Evolutionary conservation across 2,797 vertebrate genomes (phyloP).

Genomic region (Neostethus bicornis): DNA sequence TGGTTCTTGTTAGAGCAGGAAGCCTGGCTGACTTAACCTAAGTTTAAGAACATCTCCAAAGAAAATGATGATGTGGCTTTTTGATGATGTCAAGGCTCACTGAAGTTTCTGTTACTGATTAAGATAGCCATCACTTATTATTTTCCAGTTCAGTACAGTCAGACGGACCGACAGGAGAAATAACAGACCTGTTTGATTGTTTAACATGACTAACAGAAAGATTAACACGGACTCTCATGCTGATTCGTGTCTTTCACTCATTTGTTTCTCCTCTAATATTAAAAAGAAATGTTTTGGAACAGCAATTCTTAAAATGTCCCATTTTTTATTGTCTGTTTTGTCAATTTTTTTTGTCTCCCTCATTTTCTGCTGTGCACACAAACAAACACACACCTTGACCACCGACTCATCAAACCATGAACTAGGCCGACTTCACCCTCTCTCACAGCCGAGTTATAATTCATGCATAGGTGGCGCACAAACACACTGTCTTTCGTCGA

Average conservation of each 20-base stretch:
- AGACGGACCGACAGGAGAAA: conserved; percentile 39
- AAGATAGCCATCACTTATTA: conserved; percentile 75
- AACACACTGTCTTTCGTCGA: conserved; percentile 41
- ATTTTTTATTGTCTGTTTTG: conserved; percentile 40
- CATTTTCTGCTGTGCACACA: conserved; percentile 39
- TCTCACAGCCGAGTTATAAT: conserved; percentile 62
- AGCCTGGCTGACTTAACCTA: conserved; percentile 16
- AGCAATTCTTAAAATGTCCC: conserved; percentile 31
- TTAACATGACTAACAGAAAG: conserved; percentile 42
- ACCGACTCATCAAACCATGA: conserved; percentile 71
- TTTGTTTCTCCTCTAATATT: conserved; percentile 15
- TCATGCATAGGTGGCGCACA: conserved; percentile 63
- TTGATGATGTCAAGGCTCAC: conserved; percentile 48
- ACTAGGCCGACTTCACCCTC: conserved; percentile 60
- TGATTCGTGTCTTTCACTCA: conserved; percentile 24
- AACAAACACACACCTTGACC: conserved; percentile 43
- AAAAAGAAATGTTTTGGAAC: conserved; percentile 25
- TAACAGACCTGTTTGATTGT: conserved; percentile 42
- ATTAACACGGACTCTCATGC: conserved; percentile 34
- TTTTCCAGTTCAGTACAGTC: conserved; percentile 60
- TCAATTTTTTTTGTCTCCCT: conserved; percentile 43
- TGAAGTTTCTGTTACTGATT: conserved; percentile 73
- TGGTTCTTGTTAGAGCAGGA: conserved; percentile 35
- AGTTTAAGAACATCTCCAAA: conserved; percentile 34
- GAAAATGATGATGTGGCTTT: conserved; percentile 55